phyloP scores from a whole-genome alignment of 2,113 vertebrate genomes.

The Camelus bactrianus region DNA sequence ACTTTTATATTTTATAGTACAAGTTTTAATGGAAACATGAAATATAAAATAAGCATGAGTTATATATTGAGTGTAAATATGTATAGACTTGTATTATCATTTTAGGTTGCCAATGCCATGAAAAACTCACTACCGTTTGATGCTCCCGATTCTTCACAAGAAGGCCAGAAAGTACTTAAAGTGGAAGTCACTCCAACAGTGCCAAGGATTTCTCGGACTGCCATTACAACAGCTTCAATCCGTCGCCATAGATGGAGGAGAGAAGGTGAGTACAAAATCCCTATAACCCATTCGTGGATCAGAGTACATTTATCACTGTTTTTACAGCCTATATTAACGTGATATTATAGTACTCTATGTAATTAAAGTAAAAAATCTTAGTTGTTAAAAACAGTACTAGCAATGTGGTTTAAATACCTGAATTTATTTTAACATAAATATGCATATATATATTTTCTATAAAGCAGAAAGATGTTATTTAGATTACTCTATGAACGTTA shows the following conservation, averaged over 20 bases:
- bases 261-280: conserved; percentile 90
- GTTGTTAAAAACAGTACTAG: conserved; percentile 31
- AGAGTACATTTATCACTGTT: conserved; percentile 43
- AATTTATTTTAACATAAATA: conserved; percentile 40
- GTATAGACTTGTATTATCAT: conserved; percentile 62
- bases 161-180: conserved; percentile 96
- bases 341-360: background rate
- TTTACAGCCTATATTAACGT: conserved; percentile 26
- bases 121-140: conserved; percentile 96
- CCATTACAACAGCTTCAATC: conserved; percentile 98
- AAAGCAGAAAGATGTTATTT: conserved; percentile 48
- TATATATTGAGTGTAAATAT: conserved; percentile 32
- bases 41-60: conserved; percentile 34
- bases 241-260: conserved; percentile 98
- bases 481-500: conserved; percentile 36
- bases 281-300: background rate
- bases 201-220: conserved; percentile 96
- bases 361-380: conserved; percentile 23
- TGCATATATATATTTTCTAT: background rate
- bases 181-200: conserved; percentile 98
- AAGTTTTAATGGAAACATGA: conserved; percentile 10
- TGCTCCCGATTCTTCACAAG: conserved; percentile 92
- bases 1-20: conserved; percentile 32
- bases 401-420: conserved; percentile 56
- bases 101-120: conserved; percentile 98